Conservation (phyloP, 2,888 invertebrate genomes). For the Didymodactylos carnosus region DNA sequence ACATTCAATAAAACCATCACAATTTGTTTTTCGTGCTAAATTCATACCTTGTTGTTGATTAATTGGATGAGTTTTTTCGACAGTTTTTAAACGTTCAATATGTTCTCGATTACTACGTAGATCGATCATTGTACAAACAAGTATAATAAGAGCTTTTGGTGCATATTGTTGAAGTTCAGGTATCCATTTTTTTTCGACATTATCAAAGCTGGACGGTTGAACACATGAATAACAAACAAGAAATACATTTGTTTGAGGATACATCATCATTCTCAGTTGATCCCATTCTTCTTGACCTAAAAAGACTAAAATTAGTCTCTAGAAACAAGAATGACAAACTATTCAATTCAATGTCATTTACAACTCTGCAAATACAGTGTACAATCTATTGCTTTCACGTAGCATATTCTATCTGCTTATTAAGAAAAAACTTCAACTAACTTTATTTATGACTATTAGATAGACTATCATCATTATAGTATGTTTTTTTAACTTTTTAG, state of each 20-base stretch:
- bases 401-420: no score
- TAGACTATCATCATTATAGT: no score
- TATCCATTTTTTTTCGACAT: slow-evolving; percentile 1
- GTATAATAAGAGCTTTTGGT: background rate
- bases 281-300: slow-evolving; percentile 2
- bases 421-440: no score
- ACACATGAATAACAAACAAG: background rate
- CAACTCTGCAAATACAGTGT: no score
- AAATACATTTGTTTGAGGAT: background rate
- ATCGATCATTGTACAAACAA: background rate
- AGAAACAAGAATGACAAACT: no score
- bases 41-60: background rate
- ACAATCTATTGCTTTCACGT: no score
- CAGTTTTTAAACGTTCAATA: background rate
- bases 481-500: no score
- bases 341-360: no score
- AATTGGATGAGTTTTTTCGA: background rate
- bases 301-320: no score
- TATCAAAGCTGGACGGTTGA: background rate
- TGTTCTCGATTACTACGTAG: background rate
- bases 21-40: background rate
- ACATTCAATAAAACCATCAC: background rate
- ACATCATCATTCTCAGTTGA: background rate
- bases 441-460: no score
- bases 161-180: background rate